Conservation (phyloP, 2,888 invertebrate genomes). For the Eucriotettix oculatus region DNA sequence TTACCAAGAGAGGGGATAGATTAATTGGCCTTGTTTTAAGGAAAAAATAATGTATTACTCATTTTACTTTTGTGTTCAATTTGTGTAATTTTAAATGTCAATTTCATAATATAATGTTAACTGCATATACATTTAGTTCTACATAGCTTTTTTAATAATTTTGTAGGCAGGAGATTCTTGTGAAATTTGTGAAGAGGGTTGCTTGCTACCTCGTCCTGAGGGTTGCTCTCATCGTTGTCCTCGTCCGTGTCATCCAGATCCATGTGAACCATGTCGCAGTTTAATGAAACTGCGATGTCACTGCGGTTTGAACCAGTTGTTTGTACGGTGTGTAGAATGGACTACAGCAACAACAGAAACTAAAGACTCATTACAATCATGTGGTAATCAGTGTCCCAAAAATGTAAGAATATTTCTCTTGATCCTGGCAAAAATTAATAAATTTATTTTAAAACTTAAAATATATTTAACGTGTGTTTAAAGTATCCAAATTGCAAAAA, state of each 20-base stretch:
- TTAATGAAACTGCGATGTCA: conserved; percentile 57
- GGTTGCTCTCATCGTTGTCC: conserved; percentile 63
- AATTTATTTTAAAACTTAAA: neutral
- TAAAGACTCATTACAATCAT: conserved; percentile 29
- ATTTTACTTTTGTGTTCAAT: too few relatives aligned
- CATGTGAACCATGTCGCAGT: conserved; percentile 58
- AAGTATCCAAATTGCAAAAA: neutral
- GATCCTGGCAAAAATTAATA: neutral
- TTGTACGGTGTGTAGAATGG: conserved; percentile 56
- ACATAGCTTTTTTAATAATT: too few relatives aligned
- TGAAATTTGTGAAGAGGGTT: conserved; percentile 38
- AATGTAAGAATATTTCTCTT: conserved; percentile 34
- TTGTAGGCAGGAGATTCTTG: conserved; percentile 32
- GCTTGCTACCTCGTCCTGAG: conserved; percentile 43
- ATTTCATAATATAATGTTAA: too few relatives aligned
- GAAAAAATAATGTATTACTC: too few relatives aligned
- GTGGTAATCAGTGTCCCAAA: conserved; percentile 75
- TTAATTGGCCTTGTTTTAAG: too few relatives aligned
- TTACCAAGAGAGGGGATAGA: too few relatives aligned
- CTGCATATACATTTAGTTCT: too few relatives aligned
- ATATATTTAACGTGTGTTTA: neutral
- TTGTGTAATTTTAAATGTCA: too few relatives aligned
- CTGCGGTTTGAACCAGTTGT: conserved; percentile 60
- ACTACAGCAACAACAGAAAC: conserved; percentile 29
- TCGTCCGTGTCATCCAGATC: conserved; percentile 50